Conservation (phyloP, 2,797 vertebrate genomes). For the Hippoglossus hippoglossus region DNA sequence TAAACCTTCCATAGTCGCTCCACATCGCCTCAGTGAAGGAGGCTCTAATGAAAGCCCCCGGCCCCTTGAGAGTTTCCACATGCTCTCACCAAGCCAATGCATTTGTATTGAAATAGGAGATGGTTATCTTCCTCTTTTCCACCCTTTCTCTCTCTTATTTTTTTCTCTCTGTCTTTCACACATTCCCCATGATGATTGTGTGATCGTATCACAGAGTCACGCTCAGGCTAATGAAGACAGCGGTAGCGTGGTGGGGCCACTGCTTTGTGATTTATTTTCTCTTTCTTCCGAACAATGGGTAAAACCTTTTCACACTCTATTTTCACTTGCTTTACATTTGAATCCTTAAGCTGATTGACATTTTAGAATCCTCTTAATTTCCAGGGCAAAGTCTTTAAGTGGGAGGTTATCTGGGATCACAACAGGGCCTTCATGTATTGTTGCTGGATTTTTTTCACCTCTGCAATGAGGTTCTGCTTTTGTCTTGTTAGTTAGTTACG, state of each 20-base stretch:
- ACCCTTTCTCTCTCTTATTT: constrained; percentile 12
- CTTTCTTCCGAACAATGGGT: constrained; percentile 11
- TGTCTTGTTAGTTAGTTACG: too few relatives aligned
- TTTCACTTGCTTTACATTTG: constrained; percentile 42
- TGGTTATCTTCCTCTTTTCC: constrained; percentile 38
- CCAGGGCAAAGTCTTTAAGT: background rate
- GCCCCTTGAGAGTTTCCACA: constrained; percentile 69
- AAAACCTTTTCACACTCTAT: constrained; percentile 7
- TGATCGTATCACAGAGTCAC: constrained; percentile 56
- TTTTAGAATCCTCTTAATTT: constrained; percentile 39
- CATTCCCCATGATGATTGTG: constrained; percentile 43
- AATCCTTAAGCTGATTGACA: constrained; percentile 47
- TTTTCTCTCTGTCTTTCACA: constrained; percentile 27
- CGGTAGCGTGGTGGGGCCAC: background rate
- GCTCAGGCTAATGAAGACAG: constrained; percentile 49
- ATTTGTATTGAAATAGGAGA: constrained; percentile 67
- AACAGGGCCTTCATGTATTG: background rate
- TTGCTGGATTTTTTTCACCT: background rate
- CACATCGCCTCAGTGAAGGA: constrained; percentile 70
- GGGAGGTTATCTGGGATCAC: background rate
- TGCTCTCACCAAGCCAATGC: constrained; percentile 60
- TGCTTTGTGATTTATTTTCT: constrained; percentile 33
- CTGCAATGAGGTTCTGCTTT: too few relatives aligned
- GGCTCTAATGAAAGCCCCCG: constrained; percentile 72
- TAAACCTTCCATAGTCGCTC: constrained; percentile 61